Base-by-base conservation (phyloP, 1,140 invertebrate species). In the Daktulosphaira vitifoliae region DNA sequence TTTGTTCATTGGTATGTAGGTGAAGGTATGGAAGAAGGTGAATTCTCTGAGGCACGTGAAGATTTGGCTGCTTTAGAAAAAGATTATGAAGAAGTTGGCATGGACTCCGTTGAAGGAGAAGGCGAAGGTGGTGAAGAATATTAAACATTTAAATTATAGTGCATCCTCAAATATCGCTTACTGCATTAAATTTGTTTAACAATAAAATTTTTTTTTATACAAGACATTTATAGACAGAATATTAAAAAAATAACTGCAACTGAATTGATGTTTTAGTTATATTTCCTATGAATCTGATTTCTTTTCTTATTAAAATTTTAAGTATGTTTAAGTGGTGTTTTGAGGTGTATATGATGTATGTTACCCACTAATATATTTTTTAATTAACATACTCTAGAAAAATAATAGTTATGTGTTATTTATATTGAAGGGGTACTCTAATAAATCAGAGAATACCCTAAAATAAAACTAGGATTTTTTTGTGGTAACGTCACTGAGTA, bases 11-110 rank as follows among this genome's bases (percentile, higher is more conserved):
- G 71, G 71, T 72, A 70, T 53, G 71, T 71, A n/a, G 81, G 81
- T 59, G 82, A 84, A 76, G 81, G 81, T 70, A 83, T 82, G 82
- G 82, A 84, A 69, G 78, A 82, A 73, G 81, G 80, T 15, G 82
- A 84, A 72, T 86, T 86, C 74, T 78, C 76, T 33, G 84, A 85
- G 71, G 84, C 84, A 29, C 75, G 82, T 44, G 71, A 72, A 48
- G 89, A 86, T 75, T 73, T 86, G 68, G 83, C 83, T 33, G 82
- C 79, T 64, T 73, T 81, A 4, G 81, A 82, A 73, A 83, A 82
- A 70, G 82, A 83, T 71, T 84, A 84, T 69, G 82, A 83, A 71
- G 83, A 85, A 73, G 83, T 85, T 52, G 83, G 81, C 37, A 76
- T 82, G 68, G 82, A 84, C 70, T 81, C 80, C 11, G 74, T 76